phyloP scores from a whole-genome alignment of 2,888 invertebrate genomes.

The Neocrepidodera transversa region DNA sequence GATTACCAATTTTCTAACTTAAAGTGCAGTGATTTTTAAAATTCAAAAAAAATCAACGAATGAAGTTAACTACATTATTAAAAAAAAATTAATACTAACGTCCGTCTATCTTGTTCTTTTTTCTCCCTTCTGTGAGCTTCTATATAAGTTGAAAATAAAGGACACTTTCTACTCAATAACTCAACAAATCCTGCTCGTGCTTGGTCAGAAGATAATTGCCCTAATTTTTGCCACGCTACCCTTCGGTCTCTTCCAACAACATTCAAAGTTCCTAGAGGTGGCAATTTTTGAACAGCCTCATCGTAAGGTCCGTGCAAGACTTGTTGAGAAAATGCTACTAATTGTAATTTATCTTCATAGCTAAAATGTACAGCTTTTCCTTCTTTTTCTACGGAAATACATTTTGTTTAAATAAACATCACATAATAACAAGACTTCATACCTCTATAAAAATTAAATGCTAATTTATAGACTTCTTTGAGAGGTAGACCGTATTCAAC shows the following conservation, averaged over 20 bases:
- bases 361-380: constrained; percentile 96
- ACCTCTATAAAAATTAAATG: constrained; percentile 94
- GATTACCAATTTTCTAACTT: too few species aligned
- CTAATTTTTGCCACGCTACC: constrained; percentile 92
- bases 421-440: constrained; percentile 43
- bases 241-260: constrained; percentile 93
- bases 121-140: constrained; percentile 90
- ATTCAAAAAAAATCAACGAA: too few species aligned
- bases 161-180: constrained; percentile 83
- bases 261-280: constrained; percentile 91
- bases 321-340: constrained; percentile 94
- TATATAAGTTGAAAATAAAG: constrained; percentile 88
- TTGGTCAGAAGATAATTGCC: constrained; percentile 82
- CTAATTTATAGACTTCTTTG: constrained; percentile 86
- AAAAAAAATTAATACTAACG: constrained; percentile 56
- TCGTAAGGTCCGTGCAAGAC: constrained; percentile 84
- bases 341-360: constrained; percentile 89
- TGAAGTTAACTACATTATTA: neutral
- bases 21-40: too few species aligned
- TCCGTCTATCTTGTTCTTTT: constrained; percentile 76
- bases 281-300: constrained; percentile 68
- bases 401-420: constrained; percentile 25
- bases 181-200: constrained; percentile 94
- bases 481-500: constrained; percentile 72
- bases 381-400: constrained; percentile 78